Percentiles rank a stretch among this genome's conserved stretches.
These are phyloP conservation scores for Agrotis exclamationis DNA, from an alignment of 2,888 invertebrate species.

Conservation along the genomic window DNA sequence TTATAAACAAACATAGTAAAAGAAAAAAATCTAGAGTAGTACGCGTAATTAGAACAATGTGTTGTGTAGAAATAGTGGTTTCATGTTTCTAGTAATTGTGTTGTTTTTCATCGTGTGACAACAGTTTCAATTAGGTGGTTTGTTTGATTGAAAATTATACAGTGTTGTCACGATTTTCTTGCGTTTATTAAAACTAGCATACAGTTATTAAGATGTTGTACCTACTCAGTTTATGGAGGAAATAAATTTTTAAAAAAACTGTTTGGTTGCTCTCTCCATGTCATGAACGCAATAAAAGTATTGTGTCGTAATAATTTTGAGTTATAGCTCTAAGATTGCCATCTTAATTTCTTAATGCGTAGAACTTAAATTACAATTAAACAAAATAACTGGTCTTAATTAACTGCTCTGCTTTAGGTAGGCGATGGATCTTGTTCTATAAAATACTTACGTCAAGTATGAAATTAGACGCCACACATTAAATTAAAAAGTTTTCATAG, in stretches of 20 bases:
- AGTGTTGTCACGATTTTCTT: constrained; percentile 47
- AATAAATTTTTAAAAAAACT: background rate
- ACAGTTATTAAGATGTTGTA: constrained; percentile 1
- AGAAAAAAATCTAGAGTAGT: constrained; percentile 42
- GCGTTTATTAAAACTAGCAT: constrained; percentile 17
- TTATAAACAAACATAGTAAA: constrained; percentile 63
- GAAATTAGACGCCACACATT: constrained; percentile 27
- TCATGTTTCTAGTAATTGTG: constrained; percentile 39
- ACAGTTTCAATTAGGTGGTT: constrained; percentile 56
- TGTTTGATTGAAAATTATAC: constrained; percentile 46
- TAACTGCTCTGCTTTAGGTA: constrained; percentile 58
- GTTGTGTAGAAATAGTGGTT: constrained; percentile 44
- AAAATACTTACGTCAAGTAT: constrained; percentile 30
- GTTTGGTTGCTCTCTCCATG: constrained; percentile 29
- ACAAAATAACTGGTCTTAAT: constrained; percentile 71
- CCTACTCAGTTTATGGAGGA: constrained; percentile 4
- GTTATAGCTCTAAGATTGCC: constrained; percentile 66
- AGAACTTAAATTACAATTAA: constrained; percentile 70
- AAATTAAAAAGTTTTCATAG: constrained; percentile 36
- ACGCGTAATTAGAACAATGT: constrained; percentile 52
- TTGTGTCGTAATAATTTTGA: constrained; percentile 53
- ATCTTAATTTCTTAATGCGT: constrained; percentile 72
- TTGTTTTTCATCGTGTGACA: constrained; percentile 59
- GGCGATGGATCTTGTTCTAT: constrained; percentile 25
- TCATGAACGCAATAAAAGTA: constrained; percentile 38